Evolutionary conservation across 2,888 invertebrate genomes (phyloP), one percentile per base, ranked within the genome.

Genomic region (Eustalomyia histrio): DNA sequence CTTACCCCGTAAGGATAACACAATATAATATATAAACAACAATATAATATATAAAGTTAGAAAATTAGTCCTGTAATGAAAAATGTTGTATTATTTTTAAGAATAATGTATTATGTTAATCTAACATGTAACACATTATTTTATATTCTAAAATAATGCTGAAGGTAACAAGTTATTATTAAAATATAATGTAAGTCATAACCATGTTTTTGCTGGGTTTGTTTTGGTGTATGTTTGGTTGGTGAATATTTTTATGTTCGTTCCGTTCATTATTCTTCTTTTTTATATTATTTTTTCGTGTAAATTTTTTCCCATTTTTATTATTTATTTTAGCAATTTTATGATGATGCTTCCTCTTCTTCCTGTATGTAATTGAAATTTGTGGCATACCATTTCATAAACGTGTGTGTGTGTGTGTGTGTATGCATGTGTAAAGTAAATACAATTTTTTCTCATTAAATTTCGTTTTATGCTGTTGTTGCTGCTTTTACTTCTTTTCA

Each of bases 291-390:
- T 84, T 84, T 84, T 83, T 69, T 71, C 61, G 67, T 74, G 71
- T 67, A 43, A 72, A 55, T 68, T 57, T 72, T 72, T 39, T 72
- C 55, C 52, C 79, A 79, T 78, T 83, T 74, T 76, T 83, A 79
- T 76, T 83, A 76, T 80, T 83, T 75, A 74, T 76, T 83, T 72
- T 71, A 78, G 76, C 69, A 69, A 61, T 80, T 82, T 79, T 64
- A 68, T 71, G 80, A 57, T 82, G 83, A 68, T 80, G 82, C 76
- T 83, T 72, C 80, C 81, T 76, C 80, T 84, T 85, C 86, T 86
- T 86, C 87, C 85, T 87, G 87, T 86, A 85, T 86, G 85, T 88
- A 88, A 88, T 88, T 88, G 88, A 87, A 88, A 88, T 88, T 88
- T 88, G 88, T 87, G 76, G 63, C 80, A 67, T 67, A 18, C 24